Base-by-base conservation (phyloP, 2,888 invertebrate genomes). In the Lithophane semibrunnea region DNA sequence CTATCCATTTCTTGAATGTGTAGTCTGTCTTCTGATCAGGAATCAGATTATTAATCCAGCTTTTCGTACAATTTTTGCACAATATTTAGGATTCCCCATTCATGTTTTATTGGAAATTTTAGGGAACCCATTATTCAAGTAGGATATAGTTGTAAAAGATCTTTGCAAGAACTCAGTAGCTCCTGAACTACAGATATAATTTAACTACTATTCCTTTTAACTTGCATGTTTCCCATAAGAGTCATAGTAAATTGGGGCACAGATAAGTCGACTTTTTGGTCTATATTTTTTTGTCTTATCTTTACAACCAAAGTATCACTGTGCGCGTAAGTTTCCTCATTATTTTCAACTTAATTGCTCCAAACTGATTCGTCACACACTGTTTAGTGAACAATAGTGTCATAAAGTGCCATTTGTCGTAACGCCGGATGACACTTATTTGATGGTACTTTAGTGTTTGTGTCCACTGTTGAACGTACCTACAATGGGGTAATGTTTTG, bases 401-500 rank as follows among this genome's bases (percentile, higher is more conserved):
- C 75, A 78, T 87, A 85, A 86, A 83, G 72, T 83, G 64, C 58
- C 37, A 75, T 76, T 78, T 75, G 73, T 75, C 56, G 84, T 73
- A 70, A 86, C 61, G 64, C 86, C 87, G 86, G 86, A 86, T 79
- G 85, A 80, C 18, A 67, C 66, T 77, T 79, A 84, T 77, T 79
- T 77, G 18, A 73, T 72, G 72, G 58, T 24, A 61, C 68, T 75
- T 64, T 49, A 42, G 13, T 58, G 80, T 65, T 7, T n/a, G 61
- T 73, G 10, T 75, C 66, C 86, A 83, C 29, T 83, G 76, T 70
- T 44, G 1, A 12, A 65, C 65, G 54, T 1, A 63, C n/a, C 18
- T 49, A 10, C 9, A 29, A 47, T 1, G 13, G 9, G 7, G 52
- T 5, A 3, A 8, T 12, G n/a, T 0, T 16, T 58, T 9, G 4